Evolutionary conservation across 2,888 invertebrate species (phyloP), one percentile per base, ranked within the genome.

Genomic region (Mesochorus sp.): DNA sequence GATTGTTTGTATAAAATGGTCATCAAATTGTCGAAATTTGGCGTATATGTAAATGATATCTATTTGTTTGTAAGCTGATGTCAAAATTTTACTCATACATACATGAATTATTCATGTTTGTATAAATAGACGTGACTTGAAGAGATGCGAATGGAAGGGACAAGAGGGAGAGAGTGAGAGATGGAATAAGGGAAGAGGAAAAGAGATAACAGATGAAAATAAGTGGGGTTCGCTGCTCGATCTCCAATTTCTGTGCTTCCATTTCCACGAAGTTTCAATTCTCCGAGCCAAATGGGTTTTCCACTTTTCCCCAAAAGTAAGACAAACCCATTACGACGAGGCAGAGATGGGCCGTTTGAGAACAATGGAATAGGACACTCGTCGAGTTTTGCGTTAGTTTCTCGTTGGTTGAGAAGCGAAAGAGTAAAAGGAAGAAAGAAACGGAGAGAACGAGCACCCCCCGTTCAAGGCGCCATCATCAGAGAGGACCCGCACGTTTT

Each of bases 281-380:
- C 79, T 76, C 70, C 72, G 74, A 72, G 77, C 76, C 79, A 83
- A 83, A 83, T 83, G 81, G 81, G 83, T 82, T 83, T 82, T 80
- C 81, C 80, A 81, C 81, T 81, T 82, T 83, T 79, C 57, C 71
- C 81, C 77, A 79, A 80, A 79, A 83, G 82, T 82, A 82, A 82
- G 83, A 82, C 82, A 83, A 82, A 83, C 82, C 80, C 82, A 82
- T 82, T 83, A 82, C 78, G 64, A 82, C 78, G 68, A 81, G 80
- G 70, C 51, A 76, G 81, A 81, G 77, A 82, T 80, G 81, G 78
- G 76, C 78, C 80, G 80, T 82, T 83, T 81, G 79, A 80, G 80
- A 79, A 80, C 80, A 80, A 77, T 79, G 79, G 81, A 64, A 80
- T 79, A 79, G 80, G 79, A 80, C 80, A 78, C 73, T 81, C 74